A percentile compares a stretch with the other conserved stretches of the same genome.
These are phyloP conservation scores for Eunapius fragilis DNA, from an alignment of 37 sponge, comb jelly and placozoan genomes.

Conservation along the genomic window DNA sequence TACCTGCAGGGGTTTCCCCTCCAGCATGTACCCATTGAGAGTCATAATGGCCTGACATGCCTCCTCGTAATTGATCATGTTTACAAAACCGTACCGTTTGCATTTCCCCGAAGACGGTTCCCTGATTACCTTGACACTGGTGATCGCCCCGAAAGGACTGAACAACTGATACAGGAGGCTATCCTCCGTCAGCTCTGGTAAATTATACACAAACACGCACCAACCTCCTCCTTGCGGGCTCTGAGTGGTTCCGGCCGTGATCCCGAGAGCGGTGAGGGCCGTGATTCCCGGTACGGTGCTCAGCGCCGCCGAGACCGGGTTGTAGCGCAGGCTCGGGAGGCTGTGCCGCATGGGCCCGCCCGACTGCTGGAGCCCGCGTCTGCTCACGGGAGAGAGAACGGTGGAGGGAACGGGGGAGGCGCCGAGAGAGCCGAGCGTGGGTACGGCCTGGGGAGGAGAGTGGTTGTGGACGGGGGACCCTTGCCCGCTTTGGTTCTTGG, in stretches of 20 bases:
- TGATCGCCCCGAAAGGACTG: conserved; percentile 84
- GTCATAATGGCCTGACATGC: conserved; percentile 72
- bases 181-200: conserved; percentile 77
- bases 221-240: conserved; percentile 23
- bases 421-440: not conserved
- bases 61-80: conserved; percentile 89
- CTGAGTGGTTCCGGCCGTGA: not conserved
- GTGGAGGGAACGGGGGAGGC: not conserved
- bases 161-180: conserved; percentile 88
- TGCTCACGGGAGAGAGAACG: not conserved
- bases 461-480: not conserved
- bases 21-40: conserved; percentile 63
- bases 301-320: conserved; percentile 40
- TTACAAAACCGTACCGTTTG: conserved; percentile 95
- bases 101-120: conserved; percentile 61
- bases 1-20: conserved; percentile 86
- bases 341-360: conserved; percentile 73
- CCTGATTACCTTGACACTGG: conserved; percentile 79
- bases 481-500: conserved; percentile 6
- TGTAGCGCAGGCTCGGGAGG: conserved; percentile 55
- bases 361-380: conserved; percentile 10
- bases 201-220: conserved; percentile 89
- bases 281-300: not conserved
- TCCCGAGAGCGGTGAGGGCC: not conserved
- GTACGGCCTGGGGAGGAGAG: not conserved